A percentile compares a stretch with the other conserved stretches of the same genome.
Conservation (phyloP, 2,113 vertebrate species). For the Orcinus orca region DNA sequence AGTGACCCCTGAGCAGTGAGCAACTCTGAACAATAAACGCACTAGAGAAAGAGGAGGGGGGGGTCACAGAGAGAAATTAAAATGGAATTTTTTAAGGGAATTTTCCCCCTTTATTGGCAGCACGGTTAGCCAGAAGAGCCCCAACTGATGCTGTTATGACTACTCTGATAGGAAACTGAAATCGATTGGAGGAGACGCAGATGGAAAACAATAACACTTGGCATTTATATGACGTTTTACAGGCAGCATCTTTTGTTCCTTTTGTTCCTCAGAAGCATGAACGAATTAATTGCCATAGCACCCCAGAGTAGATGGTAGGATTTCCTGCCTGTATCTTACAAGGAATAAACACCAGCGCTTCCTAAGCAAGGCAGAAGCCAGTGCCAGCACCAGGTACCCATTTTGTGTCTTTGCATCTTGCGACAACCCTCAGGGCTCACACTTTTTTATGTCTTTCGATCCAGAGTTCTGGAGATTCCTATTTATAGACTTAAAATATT, state of each 20-base stretch:
- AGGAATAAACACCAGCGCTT: background rate
- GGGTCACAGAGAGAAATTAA: conserved; percentile 33
- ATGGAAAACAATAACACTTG: conserved; percentile 65
- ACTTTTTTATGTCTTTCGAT: background rate
- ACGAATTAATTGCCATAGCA: conserved; percentile 63
- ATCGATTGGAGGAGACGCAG: background rate
- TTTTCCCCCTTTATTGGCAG: conserved; percentile 42
- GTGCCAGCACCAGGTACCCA: background rate
- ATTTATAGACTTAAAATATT: conserved; percentile 48
- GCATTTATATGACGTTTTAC: conserved; percentile 53
- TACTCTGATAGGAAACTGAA: conserved; percentile 41
- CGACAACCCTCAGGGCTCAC: background rate
- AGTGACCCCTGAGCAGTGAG: conserved; percentile 25
- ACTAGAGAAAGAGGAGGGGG: background rate
- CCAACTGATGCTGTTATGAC: conserved; percentile 51
- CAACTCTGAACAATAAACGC: background rate
- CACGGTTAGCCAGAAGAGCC: conserved; percentile 64
- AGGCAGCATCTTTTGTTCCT: background rate
- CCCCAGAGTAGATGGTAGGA: conserved; percentile 24
- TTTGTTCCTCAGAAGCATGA: conserved; percentile 35
- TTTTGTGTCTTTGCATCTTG: background rate
- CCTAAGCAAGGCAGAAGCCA: background rate
- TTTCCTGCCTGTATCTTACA: background rate
- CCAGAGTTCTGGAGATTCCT: conserved; percentile 36
- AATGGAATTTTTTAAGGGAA: conserved; percentile 47